These are phyloP conservation scores for Terrapene triunguis DNA, from an alignment of 2,113 vertebrate species.

Conservation along the genomic window DNA sequence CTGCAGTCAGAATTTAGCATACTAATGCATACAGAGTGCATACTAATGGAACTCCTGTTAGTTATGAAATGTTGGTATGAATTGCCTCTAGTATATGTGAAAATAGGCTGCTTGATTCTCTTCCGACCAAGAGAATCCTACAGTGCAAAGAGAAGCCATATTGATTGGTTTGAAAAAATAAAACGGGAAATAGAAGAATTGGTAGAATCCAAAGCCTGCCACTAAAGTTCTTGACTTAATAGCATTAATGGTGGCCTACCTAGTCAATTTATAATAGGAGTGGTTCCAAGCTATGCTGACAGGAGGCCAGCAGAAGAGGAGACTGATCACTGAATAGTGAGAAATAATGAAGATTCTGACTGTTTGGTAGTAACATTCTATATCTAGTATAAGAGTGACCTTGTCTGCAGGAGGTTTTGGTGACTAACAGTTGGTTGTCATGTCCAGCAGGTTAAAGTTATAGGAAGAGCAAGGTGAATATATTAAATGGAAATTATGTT, in stretches of 20 bases:
- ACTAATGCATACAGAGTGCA: too few species aligned
- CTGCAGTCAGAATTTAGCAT: too few species aligned
- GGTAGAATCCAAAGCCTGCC: not conserved
- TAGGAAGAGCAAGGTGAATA: not conserved
- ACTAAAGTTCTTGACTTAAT: not conserved
- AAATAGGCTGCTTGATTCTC: not conserved
- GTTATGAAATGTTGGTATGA: not conserved
- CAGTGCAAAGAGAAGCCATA: not conserved
- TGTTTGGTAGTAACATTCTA: rapidly evolving
- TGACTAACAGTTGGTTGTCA: not conserved
- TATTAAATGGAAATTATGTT: not conserved
- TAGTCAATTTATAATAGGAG: not conserved
- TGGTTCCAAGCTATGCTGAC: not conserved
- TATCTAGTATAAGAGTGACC: not conserved
- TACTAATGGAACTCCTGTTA: not conserved
- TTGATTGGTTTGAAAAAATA: not conserved
- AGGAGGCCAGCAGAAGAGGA: not conserved
- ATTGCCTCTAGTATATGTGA: not conserved
- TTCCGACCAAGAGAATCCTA: not conserved
- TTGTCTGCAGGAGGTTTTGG: not conserved
- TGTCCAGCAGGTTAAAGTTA: not conserved
- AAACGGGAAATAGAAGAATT: not conserved
- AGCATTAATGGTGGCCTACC: not conserved
- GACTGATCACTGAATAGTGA: not conserved
- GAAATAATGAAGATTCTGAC: not conserved